Conservation (phyloP, 2,888 invertebrate genomes). For the Lydus trimaculatus region DNA sequence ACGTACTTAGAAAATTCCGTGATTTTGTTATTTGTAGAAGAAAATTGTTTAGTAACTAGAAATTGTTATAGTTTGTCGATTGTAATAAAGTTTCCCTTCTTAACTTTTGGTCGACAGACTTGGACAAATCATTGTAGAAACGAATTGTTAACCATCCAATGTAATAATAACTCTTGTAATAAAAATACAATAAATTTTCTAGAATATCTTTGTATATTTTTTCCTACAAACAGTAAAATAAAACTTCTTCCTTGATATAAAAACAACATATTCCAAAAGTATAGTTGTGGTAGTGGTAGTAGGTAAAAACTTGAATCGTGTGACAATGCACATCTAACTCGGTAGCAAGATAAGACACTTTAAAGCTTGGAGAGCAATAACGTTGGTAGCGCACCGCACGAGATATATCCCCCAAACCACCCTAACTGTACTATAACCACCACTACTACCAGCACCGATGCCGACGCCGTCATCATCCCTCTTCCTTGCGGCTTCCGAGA, state of each 20-base stretch:
- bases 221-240: slow-evolving; percentile 8
- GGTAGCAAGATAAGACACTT: slow-evolving; percentile 39
- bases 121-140: not conserved
- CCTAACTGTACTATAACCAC: not conserved
- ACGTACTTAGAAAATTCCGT: not conserved
- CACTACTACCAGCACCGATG: not conserved
- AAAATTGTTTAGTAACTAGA: not conserved
- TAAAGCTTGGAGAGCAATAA: slow-evolving; percentile 39
- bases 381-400: slow-evolving; percentile 27
- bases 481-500: slow-evolving; percentile 44
- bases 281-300: not conserved
- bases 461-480: slow-evolving; percentile 26
- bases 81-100: not conserved
- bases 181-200: not conserved
- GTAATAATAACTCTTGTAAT: not conserved
- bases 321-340: slow-evolving; percentile 32
- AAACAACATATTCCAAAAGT: not conserved
- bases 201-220: not conserved
- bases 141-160: not conserved
- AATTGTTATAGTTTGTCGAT: not conserved
- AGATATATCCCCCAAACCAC: slow-evolving; percentile 34
- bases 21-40: not conserved
- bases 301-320: slow-evolving; percentile 32
- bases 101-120: not conserved
- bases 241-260: not conserved